Conservation (phyloP, 2,113 vertebrate species). For the Steatornis caripensis region DNA sequence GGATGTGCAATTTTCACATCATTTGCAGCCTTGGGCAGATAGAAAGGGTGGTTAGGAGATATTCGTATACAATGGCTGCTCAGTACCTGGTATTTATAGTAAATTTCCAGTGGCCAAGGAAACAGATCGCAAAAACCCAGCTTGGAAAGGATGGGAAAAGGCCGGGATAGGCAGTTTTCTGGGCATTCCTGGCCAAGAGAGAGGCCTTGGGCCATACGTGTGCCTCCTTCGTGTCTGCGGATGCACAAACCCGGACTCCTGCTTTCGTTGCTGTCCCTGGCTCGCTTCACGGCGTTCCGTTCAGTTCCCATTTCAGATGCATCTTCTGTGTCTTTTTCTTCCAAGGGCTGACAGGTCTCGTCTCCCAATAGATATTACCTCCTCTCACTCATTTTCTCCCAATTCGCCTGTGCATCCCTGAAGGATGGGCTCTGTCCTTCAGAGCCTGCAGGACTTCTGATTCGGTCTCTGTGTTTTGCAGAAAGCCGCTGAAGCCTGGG, state of each 20-base stretch:
- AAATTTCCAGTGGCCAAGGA: slow-evolving; percentile 32
- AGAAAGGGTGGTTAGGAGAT: neutral
- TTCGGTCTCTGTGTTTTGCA: neutral
- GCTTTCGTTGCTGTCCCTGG: neutral
- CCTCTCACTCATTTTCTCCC: neutral
- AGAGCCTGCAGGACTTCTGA: neutral
- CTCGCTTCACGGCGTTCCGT: neutral
- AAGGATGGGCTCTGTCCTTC: neutral
- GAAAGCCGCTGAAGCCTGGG: neutral
- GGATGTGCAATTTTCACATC: slow-evolving; percentile 48
- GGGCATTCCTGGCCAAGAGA: neutral
- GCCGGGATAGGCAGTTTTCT: neutral
- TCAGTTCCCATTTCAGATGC: neutral
- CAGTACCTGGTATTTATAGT: slow-evolving; percentile 35
- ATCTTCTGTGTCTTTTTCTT: neutral
- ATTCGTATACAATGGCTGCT: neutral
- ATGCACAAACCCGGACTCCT: neutral
- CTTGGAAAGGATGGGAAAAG: neutral
- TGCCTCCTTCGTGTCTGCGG: neutral
- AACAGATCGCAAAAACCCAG: neutral
- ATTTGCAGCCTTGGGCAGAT: slow-evolving; percentile 23
- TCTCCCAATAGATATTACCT: neutral
- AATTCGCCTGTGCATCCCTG: neutral
- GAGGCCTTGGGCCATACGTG: neutral
- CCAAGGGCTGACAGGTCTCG: neutral